Evolutionary conservation across 2,797 vertebrate genomes (phyloP), one percentile per base, ranked within the genome.

Genomic region (Anabas testudineus): DNA sequence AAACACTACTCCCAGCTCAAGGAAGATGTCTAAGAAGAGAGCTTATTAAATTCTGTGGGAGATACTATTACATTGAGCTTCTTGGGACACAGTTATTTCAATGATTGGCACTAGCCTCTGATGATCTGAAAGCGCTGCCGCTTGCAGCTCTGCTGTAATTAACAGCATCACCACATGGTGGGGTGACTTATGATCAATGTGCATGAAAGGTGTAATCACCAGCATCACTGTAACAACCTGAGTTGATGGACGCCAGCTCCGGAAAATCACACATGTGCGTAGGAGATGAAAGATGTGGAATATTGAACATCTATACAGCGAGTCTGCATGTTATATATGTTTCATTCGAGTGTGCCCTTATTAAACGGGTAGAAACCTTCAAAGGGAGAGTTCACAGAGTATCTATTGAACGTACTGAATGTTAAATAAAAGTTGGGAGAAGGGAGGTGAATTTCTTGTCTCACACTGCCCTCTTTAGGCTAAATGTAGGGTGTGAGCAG

Each of bases 381-480:
- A 6, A 3, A 14, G 32, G 13, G 58, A 45, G 10, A 21, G 6
- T 66, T 43, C 43, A 34, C 7, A 8, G 26, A 1, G 10, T 7
- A 5, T 30, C 10, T 37, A 10, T 19, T n/a, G 34, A 48, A 14
- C 4, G 30, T 57, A 36, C 0, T 14, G 2, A 53, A 34, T 36
- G 47, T 48, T 75, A 7, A 54, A 28, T 30, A 8, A n/a, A n/a
- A n/a, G n/a, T n/a, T n/a, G n/a, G 3, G 1, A 22, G 13, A 7
- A 18, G 19, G 24, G n/a, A 5, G 1, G 32, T 13, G 45, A 7
- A 78, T 88, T 64, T 74, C 63, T 79, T 62, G 79, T 80, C 70
- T 85, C 28, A 56, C 76, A 75, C 76, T 85, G 88, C 83, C 86
- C 83, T 74, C 90, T 87, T 9, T 2, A 81, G 90, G 83, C 63